These are phyloP conservation scores for Hippotragus niger DNA, from an alignment of 2,113 vertebrate species.

Conservation along the genomic window DNA sequence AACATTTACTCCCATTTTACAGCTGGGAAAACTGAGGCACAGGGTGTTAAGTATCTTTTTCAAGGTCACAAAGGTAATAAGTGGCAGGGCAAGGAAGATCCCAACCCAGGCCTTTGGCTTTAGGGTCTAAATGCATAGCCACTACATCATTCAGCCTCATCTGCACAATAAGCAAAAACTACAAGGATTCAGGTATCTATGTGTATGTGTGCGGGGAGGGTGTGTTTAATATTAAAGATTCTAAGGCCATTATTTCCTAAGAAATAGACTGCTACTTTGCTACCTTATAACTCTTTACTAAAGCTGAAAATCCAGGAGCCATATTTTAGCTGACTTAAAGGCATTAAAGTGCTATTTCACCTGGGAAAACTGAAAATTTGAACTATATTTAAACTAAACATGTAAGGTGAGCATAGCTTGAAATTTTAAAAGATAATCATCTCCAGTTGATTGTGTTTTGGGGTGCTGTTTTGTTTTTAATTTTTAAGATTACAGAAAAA, in stretches of 20 bases:
- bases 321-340: slow-evolving; percentile 6
- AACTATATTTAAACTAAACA: slow-evolving; percentile 11
- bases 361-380: background rate
- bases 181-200: background rate
- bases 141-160: background rate
- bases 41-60: background rate
- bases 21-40: background rate
- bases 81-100: background rate
- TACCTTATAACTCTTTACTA: background rate
- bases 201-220: background rate
- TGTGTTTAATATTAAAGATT: background rate
- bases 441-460: background rate
- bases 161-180: background rate
- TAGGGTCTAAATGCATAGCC: background rate
- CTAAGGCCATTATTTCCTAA: background rate
- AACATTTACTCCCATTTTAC: background rate
- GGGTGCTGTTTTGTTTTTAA: background rate
- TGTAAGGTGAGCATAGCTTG: background rate
- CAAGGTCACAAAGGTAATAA: background rate
- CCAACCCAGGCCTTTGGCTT: background rate
- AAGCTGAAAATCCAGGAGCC: background rate
- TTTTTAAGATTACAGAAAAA: background rate
- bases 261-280: background rate
- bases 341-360: background rate
- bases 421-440: background rate